phyloP scores from a whole-genome alignment of 2,797 vertebrate genomes.

The Mastacembelus armatus region DNA sequence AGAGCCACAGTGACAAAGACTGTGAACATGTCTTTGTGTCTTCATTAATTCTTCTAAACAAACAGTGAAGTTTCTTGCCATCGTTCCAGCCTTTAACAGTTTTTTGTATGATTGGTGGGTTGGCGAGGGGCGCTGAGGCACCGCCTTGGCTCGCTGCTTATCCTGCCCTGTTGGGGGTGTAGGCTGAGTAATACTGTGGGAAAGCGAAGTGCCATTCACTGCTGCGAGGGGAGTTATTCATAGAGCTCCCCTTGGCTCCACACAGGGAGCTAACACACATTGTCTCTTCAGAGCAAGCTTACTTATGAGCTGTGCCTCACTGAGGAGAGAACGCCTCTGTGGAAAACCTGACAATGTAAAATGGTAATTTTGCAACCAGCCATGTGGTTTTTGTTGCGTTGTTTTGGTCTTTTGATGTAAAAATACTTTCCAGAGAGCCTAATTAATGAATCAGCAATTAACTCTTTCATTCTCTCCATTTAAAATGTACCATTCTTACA shows the following conservation, averaged over 20 bases:
- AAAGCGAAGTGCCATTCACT: conserved; percentile 78
- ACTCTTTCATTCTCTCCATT: not conserved
- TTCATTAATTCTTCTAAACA: conserved; percentile 8
- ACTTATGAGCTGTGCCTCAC: conserved; percentile 28
- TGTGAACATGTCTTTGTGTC: conserved; percentile 1
- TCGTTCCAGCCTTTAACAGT: conserved; percentile 26
- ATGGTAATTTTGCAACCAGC: not conserved
- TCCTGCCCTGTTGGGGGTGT: conserved; percentile 73
- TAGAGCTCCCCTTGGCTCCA: conserved; percentile 64
- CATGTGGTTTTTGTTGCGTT: not conserved
- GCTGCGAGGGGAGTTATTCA: conserved; percentile 76
- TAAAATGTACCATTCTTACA: not conserved
- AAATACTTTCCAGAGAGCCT: not conserved
- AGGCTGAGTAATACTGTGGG: conserved; percentile 77
- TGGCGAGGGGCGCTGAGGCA: conserved; percentile 43
- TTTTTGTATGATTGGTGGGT: conserved; percentile 52
- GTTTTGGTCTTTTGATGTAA: conserved; percentile 11
- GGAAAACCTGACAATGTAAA: conserved; percentile 23
- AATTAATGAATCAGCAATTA: not conserved
- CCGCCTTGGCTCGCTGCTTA: conserved; percentile 60
- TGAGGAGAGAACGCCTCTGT: conserved; percentile 13
- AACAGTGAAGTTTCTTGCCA: conserved; percentile 14
- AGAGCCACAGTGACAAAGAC: not conserved
- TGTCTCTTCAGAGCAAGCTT: conserved; percentile 49
- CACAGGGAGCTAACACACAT: conserved; percentile 67